Conservation (phyloP, 2,797 vertebrate genomes). For the Acridotheres tristis region DNA sequence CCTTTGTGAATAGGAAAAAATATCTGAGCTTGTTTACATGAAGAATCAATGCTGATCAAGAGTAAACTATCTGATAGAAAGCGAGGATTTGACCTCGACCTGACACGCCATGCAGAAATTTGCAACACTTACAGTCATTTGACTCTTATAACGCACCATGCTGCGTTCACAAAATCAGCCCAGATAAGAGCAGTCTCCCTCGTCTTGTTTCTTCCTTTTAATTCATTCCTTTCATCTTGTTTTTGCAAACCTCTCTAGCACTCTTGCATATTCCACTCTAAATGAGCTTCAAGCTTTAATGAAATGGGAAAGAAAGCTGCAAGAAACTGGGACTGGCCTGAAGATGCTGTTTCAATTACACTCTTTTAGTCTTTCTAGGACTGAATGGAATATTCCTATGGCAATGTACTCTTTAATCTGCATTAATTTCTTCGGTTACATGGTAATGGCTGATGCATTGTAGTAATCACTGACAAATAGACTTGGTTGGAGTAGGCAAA, state of each 20-base stretch:
- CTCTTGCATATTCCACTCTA: background rate
- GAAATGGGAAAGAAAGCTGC: background rate
- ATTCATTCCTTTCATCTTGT: slow-evolving; percentile 24
- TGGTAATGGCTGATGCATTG: background rate
- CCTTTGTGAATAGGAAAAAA: background rate
- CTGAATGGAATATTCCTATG: slow-evolving; percentile 16
- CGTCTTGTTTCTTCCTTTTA: slow-evolving; percentile 5
- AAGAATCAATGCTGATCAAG: background rate
- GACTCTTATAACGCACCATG: background rate
- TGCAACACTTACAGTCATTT: slow-evolving; percentile 34
- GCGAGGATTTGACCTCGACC: background rate
- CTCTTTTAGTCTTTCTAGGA: background rate
- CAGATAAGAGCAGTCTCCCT: background rate
- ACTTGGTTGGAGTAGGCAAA: background rate
- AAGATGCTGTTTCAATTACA: background rate
- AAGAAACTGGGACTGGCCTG: background rate
- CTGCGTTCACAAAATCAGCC: background rate
- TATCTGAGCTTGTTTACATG: background rate
- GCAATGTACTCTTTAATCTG: background rate
- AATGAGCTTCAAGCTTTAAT: background rate
- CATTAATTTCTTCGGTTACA: slow-evolving; percentile 15
- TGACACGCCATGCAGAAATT: slow-evolving; percentile 11
- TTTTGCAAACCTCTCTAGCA: background rate
- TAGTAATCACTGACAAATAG: slow-evolving; percentile 23
- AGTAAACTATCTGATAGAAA: background rate